These are phyloP conservation scores for Neocrepidodera transversa DNA, from an alignment of 2,888 invertebrate genomes.

Conservation along the genomic window DNA sequence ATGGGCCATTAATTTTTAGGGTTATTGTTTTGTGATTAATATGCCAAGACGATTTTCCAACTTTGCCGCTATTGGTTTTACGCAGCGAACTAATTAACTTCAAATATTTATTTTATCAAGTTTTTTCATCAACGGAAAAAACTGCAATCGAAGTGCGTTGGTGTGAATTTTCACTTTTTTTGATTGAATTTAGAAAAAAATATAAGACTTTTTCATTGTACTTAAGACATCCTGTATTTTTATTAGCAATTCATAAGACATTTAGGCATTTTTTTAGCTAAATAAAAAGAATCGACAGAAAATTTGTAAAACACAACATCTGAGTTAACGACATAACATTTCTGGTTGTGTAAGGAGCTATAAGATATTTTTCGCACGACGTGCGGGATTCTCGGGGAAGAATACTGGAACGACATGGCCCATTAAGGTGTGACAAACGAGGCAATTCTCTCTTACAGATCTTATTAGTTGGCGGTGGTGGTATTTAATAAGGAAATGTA, in stretches of 20 bases:
- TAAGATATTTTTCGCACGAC: constrained; percentile 25
- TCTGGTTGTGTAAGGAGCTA: constrained; percentile 12
- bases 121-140: constrained; percentile 17
- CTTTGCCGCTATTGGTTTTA: constrained; percentile 25
- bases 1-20: constrained; percentile 51
- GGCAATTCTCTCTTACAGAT: constrained; percentile 50
- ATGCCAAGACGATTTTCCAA: constrained; percentile 36
- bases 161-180: too few species aligned
- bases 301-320: too few species aligned
- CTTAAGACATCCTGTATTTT: too few species aligned
- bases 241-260: too few species aligned
- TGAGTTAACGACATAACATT: too few species aligned
- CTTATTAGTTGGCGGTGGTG: constrained; percentile 59
- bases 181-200: too few species aligned
- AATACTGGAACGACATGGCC: constrained; percentile 37
- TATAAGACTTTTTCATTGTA: too few species aligned
- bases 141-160: too few species aligned
- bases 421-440: constrained; percentile 47
- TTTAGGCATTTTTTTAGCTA: too few species aligned
- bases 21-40: constrained; percentile 53
- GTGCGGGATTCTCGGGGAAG: constrained; percentile 27
- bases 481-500: constrained; percentile 62
- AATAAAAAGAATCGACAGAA: too few species aligned
- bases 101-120: constrained; percentile 28
- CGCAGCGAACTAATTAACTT: constrained; percentile 35